Conservation (phyloP, 2,888 invertebrate species). For the Perdita meconis region DNA sequence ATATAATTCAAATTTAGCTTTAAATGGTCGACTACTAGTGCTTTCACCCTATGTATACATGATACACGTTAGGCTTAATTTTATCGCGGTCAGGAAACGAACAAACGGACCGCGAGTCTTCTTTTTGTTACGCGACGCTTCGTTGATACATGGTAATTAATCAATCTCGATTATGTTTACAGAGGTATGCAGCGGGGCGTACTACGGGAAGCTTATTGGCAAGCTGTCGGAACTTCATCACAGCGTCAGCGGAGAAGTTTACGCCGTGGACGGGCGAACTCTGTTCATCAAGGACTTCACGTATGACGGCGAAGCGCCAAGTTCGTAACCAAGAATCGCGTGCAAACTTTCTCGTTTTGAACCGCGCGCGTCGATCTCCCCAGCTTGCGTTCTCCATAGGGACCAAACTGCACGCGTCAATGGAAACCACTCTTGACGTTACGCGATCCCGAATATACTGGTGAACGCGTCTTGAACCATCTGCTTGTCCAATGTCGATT, state of each 20-base stretch:
- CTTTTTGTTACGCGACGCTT: background rate
- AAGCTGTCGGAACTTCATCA: slow-evolving; percentile 92
- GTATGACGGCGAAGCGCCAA: slow-evolving; percentile 96
- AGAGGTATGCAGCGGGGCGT: slow-evolving; percentile 85
- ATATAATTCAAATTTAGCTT: too few species aligned
- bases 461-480: too few species aligned
- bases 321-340: slow-evolving; percentile 84
- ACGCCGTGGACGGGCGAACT: slow-evolving; percentile 94
- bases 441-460: too few species aligned
- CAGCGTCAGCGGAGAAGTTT: slow-evolving; percentile 93
- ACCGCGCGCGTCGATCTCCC: slow-evolving; percentile 6
- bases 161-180: slow-evolving; percentile 55
- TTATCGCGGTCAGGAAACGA: background rate
- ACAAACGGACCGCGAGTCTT: background rate
- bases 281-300: slow-evolving; percentile 94
- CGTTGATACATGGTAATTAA: slow-evolving; percentile 37
- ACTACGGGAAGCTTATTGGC: slow-evolving; percentile 92
- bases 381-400: background rate
- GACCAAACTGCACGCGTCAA: background rate
- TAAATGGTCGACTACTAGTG: too few species aligned
- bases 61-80: too few species aligned
- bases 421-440: too few species aligned
- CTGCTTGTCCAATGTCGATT: too few species aligned
- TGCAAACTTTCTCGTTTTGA: slow-evolving; percentile 29
- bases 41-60: too few species aligned